Base-by-base conservation (phyloP, 2,888 invertebrate species). In the Cheiracanthium punctorium region DNA sequence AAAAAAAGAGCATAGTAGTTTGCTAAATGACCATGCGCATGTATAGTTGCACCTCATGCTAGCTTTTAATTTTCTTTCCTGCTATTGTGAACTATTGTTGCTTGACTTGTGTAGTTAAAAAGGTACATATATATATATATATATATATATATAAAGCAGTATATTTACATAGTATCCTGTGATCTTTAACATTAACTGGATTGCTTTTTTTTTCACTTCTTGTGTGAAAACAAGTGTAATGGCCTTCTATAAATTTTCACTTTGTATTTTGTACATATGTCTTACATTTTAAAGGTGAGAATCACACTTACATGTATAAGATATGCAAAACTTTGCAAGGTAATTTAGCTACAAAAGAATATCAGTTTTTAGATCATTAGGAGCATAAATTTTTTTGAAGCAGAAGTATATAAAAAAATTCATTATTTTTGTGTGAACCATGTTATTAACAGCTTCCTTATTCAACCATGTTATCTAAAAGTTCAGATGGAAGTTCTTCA, bases 1-100 rank as follows among this genome's bases (percentile, higher is more conserved):
- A n/a, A 73, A 52, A 32, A 52, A 32, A 8, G 79, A 58, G 72
- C 79, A 85, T 85, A 85, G 84, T 85, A 85, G 84, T 74, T 80
- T 85, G 71, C 84, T 85, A 79, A 77, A 85, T 79, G 84, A 85
- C 52, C 67, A 24, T 74, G 84, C 84, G 84, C 84, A 85, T 85
- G 84, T 73, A 73, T 85, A 85, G 84, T 52, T 17, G 29, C 41
- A 20, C 64, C 71, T 65, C 76, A 41, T 41, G 29, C 52, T 28
- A 20, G 41, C 20, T 69, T 73, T 37, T 72, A 74, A 43, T 24
- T 74, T 29, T 37, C 69, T 58, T 48, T 72, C 32, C 64, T 48
- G 41, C 73, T 52, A 28, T 48, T 79, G 77, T 85, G 58, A 74
- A 85, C 48, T 52, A 73, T 32, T 74, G 84, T 76, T 82, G 82